Percentiles rank a stretch among this genome's conserved stretches.
These are phyloP conservation scores for Euura lappo DNA, from an alignment of 1,140 invertebrate species.

Conservation along the genomic window DNA sequence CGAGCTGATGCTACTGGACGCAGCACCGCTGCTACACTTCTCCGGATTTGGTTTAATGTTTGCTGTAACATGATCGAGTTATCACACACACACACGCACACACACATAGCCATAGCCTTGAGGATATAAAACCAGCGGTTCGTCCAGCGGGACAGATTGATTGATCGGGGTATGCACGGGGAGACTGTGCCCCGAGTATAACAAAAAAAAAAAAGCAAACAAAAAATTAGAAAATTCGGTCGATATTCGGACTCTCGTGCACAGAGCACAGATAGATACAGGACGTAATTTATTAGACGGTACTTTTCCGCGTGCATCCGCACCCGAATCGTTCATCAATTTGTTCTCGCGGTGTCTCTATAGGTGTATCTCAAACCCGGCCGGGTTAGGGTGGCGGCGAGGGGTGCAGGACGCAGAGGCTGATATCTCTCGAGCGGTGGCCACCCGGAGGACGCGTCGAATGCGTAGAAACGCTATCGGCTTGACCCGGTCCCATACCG, in stretches of 20 bases:
- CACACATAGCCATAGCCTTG: no score
- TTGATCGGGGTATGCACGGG: no score
- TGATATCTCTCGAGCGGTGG: not conserved
- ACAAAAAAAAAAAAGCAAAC: no score
- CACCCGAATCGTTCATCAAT: not conserved
- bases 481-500: slow-evolving; percentile 4
- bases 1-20: no score
- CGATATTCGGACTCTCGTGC: no score
- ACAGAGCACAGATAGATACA: no score
- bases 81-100: no score
- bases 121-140: no score
- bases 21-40: not conserved
- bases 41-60: not conserved
- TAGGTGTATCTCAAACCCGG: not conserved
- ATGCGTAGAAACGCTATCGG: slow-evolving; percentile 1
- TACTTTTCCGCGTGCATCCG: not conserved
- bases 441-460: not conserved
- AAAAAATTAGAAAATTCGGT: no score
- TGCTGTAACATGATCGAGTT: not conserved
- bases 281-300: not conserved
- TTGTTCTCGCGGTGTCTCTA: not conserved
- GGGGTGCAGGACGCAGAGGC: not conserved
- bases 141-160: no score
- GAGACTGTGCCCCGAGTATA: no score
- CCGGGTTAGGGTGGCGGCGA: not conserved